Evolutionary conservation across 2,888 invertebrate genomes (phyloP).

Genomic region (Meteorus cinctellus): DNA sequence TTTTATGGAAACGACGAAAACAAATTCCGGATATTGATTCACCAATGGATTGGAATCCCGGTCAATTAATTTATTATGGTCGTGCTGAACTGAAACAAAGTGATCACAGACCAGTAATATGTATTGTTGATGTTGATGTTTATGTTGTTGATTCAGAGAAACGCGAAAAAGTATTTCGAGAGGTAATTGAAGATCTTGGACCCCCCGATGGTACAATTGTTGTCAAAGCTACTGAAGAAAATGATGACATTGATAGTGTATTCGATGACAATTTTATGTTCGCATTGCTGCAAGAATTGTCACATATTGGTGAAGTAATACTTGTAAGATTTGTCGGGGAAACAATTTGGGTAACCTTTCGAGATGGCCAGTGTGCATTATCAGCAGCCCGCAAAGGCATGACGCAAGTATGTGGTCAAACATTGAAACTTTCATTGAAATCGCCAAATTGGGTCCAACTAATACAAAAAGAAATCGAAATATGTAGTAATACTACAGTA

Average conservation of each 20-base stretch:
- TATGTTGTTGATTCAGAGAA: constrained; percentile 85
- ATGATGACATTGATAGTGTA: constrained; percentile 76
- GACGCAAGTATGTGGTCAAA: constrained; percentile 80
- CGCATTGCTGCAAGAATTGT: constrained; percentile 85
- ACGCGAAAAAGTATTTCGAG: constrained; percentile 87
- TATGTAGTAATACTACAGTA: constrained; percentile 90
- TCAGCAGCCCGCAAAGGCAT: constrained; percentile 77
- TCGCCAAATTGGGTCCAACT: constrained; percentile 90
- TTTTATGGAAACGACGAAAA: constrained; percentile 92
- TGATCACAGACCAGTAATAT: constrained; percentile 97
- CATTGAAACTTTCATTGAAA: constrained; percentile 83
- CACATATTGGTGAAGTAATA: constrained; percentile 91
- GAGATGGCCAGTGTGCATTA: constrained; percentile 91
- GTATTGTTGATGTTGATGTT: constrained; percentile 91
- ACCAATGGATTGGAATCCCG: constrained; percentile 81
- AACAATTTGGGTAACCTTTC: constrained; percentile 93
- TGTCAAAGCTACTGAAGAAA: constrained; percentile 77
- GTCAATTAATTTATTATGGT: constrained; percentile 90
- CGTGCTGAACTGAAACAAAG: constrained; percentile 97
- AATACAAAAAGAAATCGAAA: constrained; percentile 86
- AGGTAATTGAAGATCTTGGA: constrained; percentile 89
- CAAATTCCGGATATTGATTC: constrained; percentile 81
- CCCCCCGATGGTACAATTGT: constrained; percentile 97
- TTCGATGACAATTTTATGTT: constrained; percentile 89
- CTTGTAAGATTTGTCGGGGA: constrained; percentile 92